Evolutionary conservation across 1,140 invertebrate species (phyloP), one percentile per base, ranked within the genome.

Genomic region (Drosophila orosa): DNA sequence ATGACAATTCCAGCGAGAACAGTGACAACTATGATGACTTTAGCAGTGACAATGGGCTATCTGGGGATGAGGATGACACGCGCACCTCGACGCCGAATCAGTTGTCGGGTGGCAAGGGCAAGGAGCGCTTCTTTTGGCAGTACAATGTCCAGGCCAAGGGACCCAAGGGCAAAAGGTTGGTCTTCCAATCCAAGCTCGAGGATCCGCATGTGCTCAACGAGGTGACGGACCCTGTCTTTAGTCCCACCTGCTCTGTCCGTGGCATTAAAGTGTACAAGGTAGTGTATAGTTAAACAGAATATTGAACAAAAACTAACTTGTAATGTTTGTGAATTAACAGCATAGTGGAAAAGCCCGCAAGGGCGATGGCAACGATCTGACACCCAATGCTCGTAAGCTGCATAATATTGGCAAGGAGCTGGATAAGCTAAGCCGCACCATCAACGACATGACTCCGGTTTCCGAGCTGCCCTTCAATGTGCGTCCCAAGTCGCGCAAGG

Each of bases 131-230:
- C 92, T 99, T 99, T 92, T 99, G 98, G 98, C 98, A 99, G 91
- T 99, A 99, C 91, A 99, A 99, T 93, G 97, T 99, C 6, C 98
- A 99, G 93, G 97, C 98, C 1, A 99, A 99, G 93, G 98, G 98
- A 3, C 98, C 98, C 5, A 99, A 99, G 93, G 97, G 98, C 45
- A 97, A 97, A 85, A 93, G 97, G 78, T 92, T 98, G 35, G 95
- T 97, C 24, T 94, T 97, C 67, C 95, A 96, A 90, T 95, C 96
- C 5, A 95, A 97, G 83, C 94, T 96, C 22, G 95, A 97, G 89
- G 97, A 99, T 94, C 98, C 98, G n/a, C 98, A 99, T 93, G 95
- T 97, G 17, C 93, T 99, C 39, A 96, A 97, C 89, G 95, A 96
- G 87, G 95, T 97, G 9, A 97, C 96, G 29, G 98, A 98, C 94